A percentile compares a stretch with the other conserved stretches of the same genome.
phyloP scores from a whole-genome alignment of 2,888 invertebrate species.

The Gymnosoma rotundatum region DNA sequence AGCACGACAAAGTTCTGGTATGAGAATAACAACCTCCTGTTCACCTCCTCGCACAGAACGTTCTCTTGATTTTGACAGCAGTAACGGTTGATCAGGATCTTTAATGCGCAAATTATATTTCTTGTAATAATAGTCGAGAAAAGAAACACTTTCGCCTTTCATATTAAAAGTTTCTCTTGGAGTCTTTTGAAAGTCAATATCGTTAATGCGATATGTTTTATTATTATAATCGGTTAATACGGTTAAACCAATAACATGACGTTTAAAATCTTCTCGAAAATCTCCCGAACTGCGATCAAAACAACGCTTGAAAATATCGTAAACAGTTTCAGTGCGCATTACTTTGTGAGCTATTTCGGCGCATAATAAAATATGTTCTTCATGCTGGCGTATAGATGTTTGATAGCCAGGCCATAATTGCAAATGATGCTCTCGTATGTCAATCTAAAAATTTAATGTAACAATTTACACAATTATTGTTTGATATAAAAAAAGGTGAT shows the following conservation, averaged over 20 bases:
- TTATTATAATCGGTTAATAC: constrained; percentile 92
- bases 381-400: constrained; percentile 93
- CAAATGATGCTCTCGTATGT: constrained; percentile 85
- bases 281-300: constrained; percentile 81
- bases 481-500: not conserved
- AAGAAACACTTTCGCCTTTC: constrained; percentile 85
- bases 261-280: constrained; percentile 84
- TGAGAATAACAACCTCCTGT: constrained; percentile 86
- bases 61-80: constrained; percentile 86
- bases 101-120: constrained; percentile 87
- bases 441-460: constrained; percentile 80
- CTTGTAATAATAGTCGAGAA: constrained; percentile 86
- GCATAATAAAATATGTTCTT: constrained; percentile 88
- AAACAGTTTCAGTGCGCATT: constrained; percentile 89
- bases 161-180: constrained; percentile 86
- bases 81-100: constrained; percentile 88
- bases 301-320: constrained; percentile 85
- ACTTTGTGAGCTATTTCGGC: constrained; percentile 93
- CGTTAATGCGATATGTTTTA: constrained; percentile 85
- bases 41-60: constrained; percentile 87
- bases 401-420: constrained; percentile 93
- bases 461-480: not conserved
- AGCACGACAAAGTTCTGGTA: constrained; percentile 93
- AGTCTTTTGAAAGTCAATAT: constrained; percentile 86
- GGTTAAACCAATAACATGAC: constrained; percentile 82